phyloP scores from a whole-genome alignment of 1,140 invertebrate species.

The Gonatopus flavifemur region DNA sequence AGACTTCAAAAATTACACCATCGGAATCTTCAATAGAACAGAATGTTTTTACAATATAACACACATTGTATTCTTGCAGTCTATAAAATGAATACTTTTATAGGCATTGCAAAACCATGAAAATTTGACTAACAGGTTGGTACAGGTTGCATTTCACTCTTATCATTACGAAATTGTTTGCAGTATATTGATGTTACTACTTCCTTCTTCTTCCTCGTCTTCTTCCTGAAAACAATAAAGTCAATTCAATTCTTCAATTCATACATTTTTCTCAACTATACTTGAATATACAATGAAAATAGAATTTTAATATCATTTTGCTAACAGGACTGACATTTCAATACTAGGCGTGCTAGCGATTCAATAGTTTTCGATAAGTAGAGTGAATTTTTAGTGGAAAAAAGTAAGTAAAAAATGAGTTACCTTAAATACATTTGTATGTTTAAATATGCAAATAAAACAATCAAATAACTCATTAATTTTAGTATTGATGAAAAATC shows the following conservation, averaged over 20 bases:
- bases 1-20: slow-evolving; percentile 22
- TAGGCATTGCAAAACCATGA: slow-evolving; percentile 33
- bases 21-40: slow-evolving; percentile 18
- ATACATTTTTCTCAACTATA: neutral
- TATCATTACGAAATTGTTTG: slow-evolving; percentile 52
- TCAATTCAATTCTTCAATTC: neutral
- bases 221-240: slow-evolving; percentile 37
- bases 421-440: too few relatives aligned
- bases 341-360: too few relatives aligned
- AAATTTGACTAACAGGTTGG: slow-evolving; percentile 47
- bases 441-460: too few relatives aligned
- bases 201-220: slow-evolving; percentile 45
- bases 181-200: slow-evolving; percentile 45
- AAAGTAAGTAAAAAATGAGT: too few relatives aligned
- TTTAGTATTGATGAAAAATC: too few relatives aligned
- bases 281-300: neutral
- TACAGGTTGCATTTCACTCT: slow-evolving; percentile 21
- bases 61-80: slow-evolving; percentile 13
- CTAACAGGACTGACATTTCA: slow-evolving; percentile 3
- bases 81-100: slow-evolving; percentile 20
- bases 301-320: slow-evolving; percentile 1
- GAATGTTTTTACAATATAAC: slow-evolving; percentile 30
- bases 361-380: too few relatives aligned
- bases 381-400: too few relatives aligned
- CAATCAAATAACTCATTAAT: too few relatives aligned